A percentile compares a stretch with the other conserved stretches of the same genome.
Evolutionary conservation across 2,797 vertebrate genomes (phyloP).

Genomic region (Pipistrellus pipistrellus): DNA sequence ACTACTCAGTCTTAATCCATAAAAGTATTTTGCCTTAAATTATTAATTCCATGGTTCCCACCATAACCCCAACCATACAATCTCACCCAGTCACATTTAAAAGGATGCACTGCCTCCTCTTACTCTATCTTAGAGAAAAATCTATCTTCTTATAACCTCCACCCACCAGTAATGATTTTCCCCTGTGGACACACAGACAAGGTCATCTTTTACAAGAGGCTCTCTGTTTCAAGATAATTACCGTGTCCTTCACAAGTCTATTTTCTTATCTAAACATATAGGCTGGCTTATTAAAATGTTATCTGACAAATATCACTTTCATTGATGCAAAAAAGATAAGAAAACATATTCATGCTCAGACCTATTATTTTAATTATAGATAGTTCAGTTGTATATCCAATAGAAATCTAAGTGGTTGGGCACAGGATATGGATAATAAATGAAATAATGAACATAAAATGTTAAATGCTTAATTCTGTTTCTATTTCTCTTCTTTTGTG

Average conservation of each 20-base stretch:
- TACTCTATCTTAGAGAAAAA: conserved; percentile 25
- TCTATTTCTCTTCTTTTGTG: conserved; percentile 48
- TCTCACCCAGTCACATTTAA: background rate
- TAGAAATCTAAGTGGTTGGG: background rate
- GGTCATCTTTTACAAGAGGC: background rate
- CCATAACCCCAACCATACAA: background rate
- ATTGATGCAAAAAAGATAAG: background rate
- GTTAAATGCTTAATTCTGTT: conserved; percentile 38
- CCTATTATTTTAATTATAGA: conserved; percentile 7
- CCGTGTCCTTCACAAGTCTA: conserved; percentile 21
- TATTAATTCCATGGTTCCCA: background rate
- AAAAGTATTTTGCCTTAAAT: background rate
- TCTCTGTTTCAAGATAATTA: conserved; percentile 61
- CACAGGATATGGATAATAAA: background rate
- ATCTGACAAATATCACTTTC: conserved; percentile 42
- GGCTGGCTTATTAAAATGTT: conserved; percentile 42
- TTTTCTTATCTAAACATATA: background rate
- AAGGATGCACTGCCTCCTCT: background rate
- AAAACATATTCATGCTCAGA: background rate
- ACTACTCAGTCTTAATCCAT: background rate
- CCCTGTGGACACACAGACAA: background rate
- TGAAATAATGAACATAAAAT: background rate
- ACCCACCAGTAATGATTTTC: background rate
- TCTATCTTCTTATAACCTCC: background rate
- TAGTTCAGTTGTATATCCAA: background rate